Percentiles rank a stretch among this genome's conserved stretches.
These are phyloP conservation scores for Sebastes baramenuke DNA, from an alignment of 2,797 vertebrate species.

Conservation along the genomic window DNA sequence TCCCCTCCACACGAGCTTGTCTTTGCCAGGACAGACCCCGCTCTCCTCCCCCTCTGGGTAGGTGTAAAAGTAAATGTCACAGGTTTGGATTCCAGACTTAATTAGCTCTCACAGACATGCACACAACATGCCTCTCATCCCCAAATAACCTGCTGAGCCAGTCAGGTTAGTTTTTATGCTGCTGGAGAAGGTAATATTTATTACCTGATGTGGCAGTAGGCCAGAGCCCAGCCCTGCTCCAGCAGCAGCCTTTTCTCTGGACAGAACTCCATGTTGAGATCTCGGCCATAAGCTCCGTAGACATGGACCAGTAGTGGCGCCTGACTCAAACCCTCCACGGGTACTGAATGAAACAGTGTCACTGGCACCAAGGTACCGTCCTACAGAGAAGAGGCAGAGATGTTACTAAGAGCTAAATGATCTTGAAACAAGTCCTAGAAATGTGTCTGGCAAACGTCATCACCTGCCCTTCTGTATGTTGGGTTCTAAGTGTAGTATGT, in stretches of 20 bases:
- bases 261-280: constrained; percentile 92
- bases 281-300: constrained; percentile 95
- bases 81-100: neutral
- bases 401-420: neutral
- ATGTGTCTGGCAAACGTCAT: neutral
- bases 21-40: constrained; percentile 90
- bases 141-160: neutral
- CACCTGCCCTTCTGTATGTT: neutral
- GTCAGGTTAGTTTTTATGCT: neutral
- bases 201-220: constrained; percentile 96
- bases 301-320: constrained; percentile 92
- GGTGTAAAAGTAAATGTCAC: constrained; percentile 1
- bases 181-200: neutral
- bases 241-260: constrained; percentile 89
- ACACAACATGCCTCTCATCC: neutral
- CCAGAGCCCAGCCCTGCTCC: constrained; percentile 93
- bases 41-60: constrained; percentile 89
- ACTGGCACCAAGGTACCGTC: constrained; percentile 91
- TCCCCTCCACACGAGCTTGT: constrained; percentile 85
- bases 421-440: neutral
- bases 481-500: neutral
- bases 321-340: constrained; percentile 77
- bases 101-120: neutral
- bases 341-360: constrained; percentile 87
- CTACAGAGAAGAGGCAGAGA: constrained; percentile 66